Percentiles rank a stretch among this genome's conserved stretches.
Evolutionary conservation across 2,113 vertebrate genomes (phyloP).

Genomic region (Onychostoma macrolepis): DNA sequence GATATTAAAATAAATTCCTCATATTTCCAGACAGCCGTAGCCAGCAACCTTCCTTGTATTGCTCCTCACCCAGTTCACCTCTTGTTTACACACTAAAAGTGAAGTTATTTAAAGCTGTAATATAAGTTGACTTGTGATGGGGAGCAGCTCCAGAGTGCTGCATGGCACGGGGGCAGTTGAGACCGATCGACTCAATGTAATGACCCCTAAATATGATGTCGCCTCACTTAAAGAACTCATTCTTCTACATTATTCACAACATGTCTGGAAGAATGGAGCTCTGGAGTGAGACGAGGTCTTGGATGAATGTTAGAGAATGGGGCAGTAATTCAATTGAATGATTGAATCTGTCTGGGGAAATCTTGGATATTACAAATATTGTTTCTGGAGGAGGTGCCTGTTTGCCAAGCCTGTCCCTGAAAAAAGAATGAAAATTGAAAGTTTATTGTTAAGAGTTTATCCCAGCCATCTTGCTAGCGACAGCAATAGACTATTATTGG

Average conservation of each 20-base stretch:
- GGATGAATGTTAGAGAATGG: slow-evolving; percentile 76
- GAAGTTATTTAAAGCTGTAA: slow-evolving; percentile 44
- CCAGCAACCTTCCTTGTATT: slow-evolving; percentile 20
- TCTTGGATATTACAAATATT: slow-evolving; percentile 81
- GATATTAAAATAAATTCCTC: slow-evolving; percentile 12
- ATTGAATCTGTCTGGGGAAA: slow-evolving; percentile 80
- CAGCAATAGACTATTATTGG: slow-evolving; percentile 59
- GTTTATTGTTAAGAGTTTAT: slow-evolving; percentile 68
- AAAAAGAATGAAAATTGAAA: slow-evolving; percentile 76
- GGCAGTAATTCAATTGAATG: slow-evolving; percentile 75
- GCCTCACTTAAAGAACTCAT: slow-evolving; percentile 72
- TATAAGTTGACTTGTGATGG: slow-evolving; percentile 47
- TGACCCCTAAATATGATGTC: slow-evolving; percentile 59
- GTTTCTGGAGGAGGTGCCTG: slow-evolving; percentile 75
- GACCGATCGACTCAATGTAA: slow-evolving; percentile 76
- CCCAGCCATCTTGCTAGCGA: slow-evolving; percentile 56
- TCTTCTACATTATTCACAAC: slow-evolving; percentile 81
- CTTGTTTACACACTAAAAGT: slow-evolving; percentile 41
- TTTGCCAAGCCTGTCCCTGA: slow-evolving; percentile 73
- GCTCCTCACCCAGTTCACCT: slow-evolving; percentile 27
- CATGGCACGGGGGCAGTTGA: slow-evolving; percentile 60
- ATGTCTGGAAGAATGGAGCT: slow-evolving; percentile 78
- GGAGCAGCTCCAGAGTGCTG: slow-evolving; percentile 34
- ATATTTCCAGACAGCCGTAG: slow-evolving; percentile 8
- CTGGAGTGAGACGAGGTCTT: slow-evolving; percentile 73